Percentiles rank a stretch among this genome's conserved stretches.
phyloP scores from a whole-genome alignment of 2,797 vertebrate genomes.

The Gallirallus australis region DNA sequence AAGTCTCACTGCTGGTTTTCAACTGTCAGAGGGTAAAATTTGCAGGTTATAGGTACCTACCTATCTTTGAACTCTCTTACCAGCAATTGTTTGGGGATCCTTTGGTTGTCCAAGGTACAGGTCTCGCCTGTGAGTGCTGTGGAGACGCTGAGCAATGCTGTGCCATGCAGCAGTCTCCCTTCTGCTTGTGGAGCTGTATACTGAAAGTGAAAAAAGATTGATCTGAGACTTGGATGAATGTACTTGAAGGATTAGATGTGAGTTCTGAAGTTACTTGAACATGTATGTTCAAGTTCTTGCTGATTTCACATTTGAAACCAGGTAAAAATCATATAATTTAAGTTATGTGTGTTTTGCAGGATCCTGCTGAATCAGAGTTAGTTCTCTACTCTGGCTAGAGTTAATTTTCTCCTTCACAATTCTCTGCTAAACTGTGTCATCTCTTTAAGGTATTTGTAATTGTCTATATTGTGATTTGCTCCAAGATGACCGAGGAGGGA shows the following conservation, averaged over 20 bases:
- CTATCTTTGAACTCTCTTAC: background rate
- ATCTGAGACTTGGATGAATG: background rate
- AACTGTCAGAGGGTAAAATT: background rate
- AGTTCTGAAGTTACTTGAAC: background rate
- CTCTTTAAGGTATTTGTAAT: background rate
- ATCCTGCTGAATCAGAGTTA: background rate
- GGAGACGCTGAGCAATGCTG: background rate
- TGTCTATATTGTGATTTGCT: background rate
- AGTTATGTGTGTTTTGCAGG: background rate
- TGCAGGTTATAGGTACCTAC: background rate
- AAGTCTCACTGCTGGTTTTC: background rate
- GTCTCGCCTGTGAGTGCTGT: background rate
- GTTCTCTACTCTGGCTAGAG: background rate
- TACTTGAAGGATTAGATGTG: background rate
- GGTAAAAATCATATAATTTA: background rate
- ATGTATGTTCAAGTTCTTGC: background rate
- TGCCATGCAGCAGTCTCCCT: background rate
- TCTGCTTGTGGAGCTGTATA: background rate
- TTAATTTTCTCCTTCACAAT: background rate
- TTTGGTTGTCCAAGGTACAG: background rate
- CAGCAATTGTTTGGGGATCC: background rate
- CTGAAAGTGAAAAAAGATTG: background rate
- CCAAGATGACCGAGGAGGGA: background rate
- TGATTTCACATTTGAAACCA: background rate
- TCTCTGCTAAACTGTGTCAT: background rate